A percentile compares a stretch with the other conserved stretches of the same genome.
Evolutionary conservation across 1,140 invertebrate genomes (phyloP).

Genomic region (Drosophila asahinai): DNA sequence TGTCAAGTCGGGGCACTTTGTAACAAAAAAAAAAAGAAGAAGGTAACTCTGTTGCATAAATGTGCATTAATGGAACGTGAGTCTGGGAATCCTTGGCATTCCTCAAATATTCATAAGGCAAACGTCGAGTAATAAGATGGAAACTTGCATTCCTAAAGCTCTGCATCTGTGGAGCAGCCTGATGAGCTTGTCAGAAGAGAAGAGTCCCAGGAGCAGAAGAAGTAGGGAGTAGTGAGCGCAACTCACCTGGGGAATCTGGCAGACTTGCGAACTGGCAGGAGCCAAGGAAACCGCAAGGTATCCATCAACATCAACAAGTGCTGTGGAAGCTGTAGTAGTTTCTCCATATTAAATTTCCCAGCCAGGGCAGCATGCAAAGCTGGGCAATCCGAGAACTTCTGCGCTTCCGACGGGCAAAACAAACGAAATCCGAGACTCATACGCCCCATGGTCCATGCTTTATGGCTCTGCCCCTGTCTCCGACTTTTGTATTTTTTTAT

Average conservation of each 20-base stretch:
- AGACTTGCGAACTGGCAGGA: neutral
- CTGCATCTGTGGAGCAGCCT: slow-evolving; percentile 17
- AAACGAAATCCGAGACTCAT: slow-evolving; percentile 42
- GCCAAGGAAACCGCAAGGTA: slow-evolving; percentile 50
- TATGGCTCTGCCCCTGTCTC: slow-evolving; percentile 12
- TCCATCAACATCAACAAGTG: slow-evolving; percentile 72
- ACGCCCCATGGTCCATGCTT: slow-evolving; percentile 35
- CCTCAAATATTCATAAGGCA: slow-evolving; percentile 37
- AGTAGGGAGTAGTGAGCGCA: neutral
- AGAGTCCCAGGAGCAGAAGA: slow-evolving; percentile 7
- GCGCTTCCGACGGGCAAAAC: slow-evolving; percentile 17
- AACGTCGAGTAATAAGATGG: slow-evolving; percentile 39
- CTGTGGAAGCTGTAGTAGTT: slow-evolving; percentile 42
- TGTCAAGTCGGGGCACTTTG: slow-evolving; percentile 24
- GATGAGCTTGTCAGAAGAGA: slow-evolving; percentile 42
- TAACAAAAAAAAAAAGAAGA: neutral
- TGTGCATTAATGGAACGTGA: slow-evolving; percentile 33
- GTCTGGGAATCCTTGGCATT: slow-evolving; percentile 27
- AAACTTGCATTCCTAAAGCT: slow-evolving; percentile 16
- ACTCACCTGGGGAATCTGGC: slow-evolving; percentile 16
- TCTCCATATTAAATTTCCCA: slow-evolving; percentile 67
- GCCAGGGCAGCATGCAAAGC: slow-evolving; percentile 35
- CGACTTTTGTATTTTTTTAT: slow-evolving; percentile 7
- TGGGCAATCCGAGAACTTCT: slow-evolving; percentile 13
- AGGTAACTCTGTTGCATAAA: slow-evolving; percentile 28